Evolutionary conservation across 2,888 invertebrate genomes (phyloP).

Genomic region (Rhagophthalmus giganteus): DNA sequence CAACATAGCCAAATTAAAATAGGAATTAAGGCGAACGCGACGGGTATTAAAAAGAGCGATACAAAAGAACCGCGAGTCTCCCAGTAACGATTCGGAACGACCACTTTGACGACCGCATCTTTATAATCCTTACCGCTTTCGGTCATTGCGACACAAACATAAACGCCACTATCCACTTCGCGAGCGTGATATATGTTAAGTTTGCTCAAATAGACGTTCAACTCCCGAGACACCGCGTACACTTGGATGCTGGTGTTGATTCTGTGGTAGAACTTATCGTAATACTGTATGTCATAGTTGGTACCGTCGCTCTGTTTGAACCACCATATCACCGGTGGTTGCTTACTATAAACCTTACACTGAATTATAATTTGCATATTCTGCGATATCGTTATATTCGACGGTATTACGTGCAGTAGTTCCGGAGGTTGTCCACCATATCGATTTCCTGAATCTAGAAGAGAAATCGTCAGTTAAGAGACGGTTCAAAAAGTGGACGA

Average conservation of each 20-base stretch:
- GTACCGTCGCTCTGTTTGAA: slow-evolving; percentile 47
- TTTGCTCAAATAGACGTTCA: slow-evolving; percentile 47
- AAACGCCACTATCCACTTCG: slow-evolving; percentile 47
- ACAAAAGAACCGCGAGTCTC: slow-evolving; percentile 40
- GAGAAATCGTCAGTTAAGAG: too few species aligned
- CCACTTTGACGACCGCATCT: slow-evolving; percentile 42
- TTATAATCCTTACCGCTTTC: slow-evolving; percentile 45
- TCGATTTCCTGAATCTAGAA: slow-evolving; percentile 37
- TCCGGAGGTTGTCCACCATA: slow-evolving; percentile 42
- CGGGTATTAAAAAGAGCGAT: slow-evolving; percentile 48
- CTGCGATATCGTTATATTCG: slow-evolving; percentile 42
- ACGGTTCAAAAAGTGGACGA: too few species aligned
- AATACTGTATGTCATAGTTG: slow-evolving; percentile 45
- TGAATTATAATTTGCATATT: slow-evolving; percentile 48
- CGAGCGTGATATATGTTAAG: slow-evolving; percentile 47
- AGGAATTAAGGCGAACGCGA: slow-evolving; percentile 46
- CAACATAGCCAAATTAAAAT: slow-evolving; percentile 49
- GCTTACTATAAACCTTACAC: slow-evolving; percentile 49
- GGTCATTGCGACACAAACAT: slow-evolving; percentile 49
- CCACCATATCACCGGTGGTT: slow-evolving; percentile 49
- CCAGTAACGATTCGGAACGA: slow-evolving; percentile 31
- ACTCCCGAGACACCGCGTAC: slow-evolving; percentile 41
- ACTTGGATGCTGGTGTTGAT: slow-evolving; percentile 37
- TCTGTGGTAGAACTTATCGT: slow-evolving; percentile 44
- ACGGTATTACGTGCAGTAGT: slow-evolving; percentile 43